Evolutionary conservation across 2,113 vertebrate species (phyloP), one percentile per base, ranked within the genome.

Genomic region (Agelaius tricolor): DNA sequence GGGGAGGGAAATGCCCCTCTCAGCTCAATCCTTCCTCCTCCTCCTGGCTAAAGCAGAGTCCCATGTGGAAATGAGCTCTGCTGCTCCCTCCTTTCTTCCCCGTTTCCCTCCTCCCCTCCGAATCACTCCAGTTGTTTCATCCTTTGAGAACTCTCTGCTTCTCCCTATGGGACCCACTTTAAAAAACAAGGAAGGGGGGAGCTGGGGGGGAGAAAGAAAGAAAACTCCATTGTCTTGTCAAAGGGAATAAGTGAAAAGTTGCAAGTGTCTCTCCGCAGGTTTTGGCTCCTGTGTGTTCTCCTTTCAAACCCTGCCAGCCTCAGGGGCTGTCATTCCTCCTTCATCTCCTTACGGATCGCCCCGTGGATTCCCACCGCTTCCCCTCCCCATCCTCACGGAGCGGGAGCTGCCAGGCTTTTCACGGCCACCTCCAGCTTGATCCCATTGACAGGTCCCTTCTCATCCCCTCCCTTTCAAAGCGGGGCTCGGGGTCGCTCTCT

Each of bases 181-280:
- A 86, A 94, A 97, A 97, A 93, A 92, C 87, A 96, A 94, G 89
- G 46, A 51, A 54, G 31, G 51, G 80, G 41, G 58, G 41, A 5
- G 2, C 0, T 0, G 3, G 28, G 37, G 37, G 57, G 22, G 52
- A 55, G 20, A 21, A 7, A 15, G 77, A 71, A 83, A 81, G 77
- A 91, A 95, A 90, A 91, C 96, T 91, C 91, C 90, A 93, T 90
- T 89, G 93, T 94, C 97, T 97, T 97, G 94, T 97, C 96, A 98
- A 97, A 97, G 93, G 68, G 93, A 97, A 96, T 96, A 97, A 96
- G 94, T 57, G 94, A 94, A 39, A 95, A 90, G 87, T 95, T 94
- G 91, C 82, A 93, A 95, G 92, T 84, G 80, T 94, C 93, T 95
- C 91, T 89, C 78, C 11, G 47, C 85, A 96, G 91, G 94, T 96